Evolutionary conservation across 1,140 invertebrate species (phyloP).

Genomic region (Scaptomyza hsui): DNA sequence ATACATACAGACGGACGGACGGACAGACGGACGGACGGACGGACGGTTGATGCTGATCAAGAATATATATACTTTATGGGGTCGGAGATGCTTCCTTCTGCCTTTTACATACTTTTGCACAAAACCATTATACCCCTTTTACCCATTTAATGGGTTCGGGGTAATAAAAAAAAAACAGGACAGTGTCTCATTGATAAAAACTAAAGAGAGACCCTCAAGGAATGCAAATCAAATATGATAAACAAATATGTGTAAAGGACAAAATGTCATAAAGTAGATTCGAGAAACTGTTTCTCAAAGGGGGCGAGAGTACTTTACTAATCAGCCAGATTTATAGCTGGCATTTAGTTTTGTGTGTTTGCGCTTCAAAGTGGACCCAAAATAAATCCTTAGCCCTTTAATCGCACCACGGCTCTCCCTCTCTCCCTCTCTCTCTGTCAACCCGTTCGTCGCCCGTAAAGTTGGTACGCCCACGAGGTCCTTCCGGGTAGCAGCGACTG

Average conservation of each 20-base stretch:
- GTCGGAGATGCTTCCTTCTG: too few relatives aligned
- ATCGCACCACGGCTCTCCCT: too few relatives aligned
- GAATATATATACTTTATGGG: too few relatives aligned
- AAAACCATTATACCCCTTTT: too few relatives aligned
- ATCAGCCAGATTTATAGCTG: constrained; percentile 75
- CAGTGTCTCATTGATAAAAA: constrained; percentile 5
- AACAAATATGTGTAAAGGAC: constrained; percentile 8
- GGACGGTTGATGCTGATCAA: too few relatives aligned
- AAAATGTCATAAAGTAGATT: neutral
- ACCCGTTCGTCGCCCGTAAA: constrained; percentile 65
- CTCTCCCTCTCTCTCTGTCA: too few relatives aligned
- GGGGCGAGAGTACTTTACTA: constrained; percentile 78
- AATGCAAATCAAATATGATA: constrained; percentile 28
- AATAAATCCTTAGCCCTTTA: constrained; percentile 72
- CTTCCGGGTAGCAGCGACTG: constrained; percentile 64
- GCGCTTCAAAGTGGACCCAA: constrained; percentile 17
- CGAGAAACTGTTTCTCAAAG: neutral
- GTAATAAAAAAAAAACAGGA: neutral
- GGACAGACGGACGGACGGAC: too few relatives aligned
- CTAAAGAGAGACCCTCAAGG: constrained; percentile 5
- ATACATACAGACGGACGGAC: too few relatives aligned
- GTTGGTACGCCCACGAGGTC: constrained; percentile 47
- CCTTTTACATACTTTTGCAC: too few relatives aligned
- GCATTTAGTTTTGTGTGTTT: constrained; percentile 79
- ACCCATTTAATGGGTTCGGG: too few relatives aligned